These are phyloP conservation scores for Crotalus tigris DNA, from an alignment of 2,113 vertebrate genomes.

Conservation along the genomic window DNA sequence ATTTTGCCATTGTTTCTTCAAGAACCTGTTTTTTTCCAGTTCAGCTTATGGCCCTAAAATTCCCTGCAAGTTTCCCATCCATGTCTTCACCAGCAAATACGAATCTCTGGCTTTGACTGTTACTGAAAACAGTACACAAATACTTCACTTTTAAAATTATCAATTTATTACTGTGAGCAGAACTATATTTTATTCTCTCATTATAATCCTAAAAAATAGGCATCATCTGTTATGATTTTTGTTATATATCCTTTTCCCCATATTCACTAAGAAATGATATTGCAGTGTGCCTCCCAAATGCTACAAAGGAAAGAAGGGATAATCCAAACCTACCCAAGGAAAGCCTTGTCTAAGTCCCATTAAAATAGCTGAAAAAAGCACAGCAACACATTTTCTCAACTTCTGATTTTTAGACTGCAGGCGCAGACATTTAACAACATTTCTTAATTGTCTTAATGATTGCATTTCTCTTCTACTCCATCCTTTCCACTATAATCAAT, in stretches of 20 bases:
- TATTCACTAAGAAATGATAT: background rate
- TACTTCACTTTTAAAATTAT: background rate
- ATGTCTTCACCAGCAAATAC: background rate
- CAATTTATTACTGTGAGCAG: background rate
- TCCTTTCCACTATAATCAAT: background rate
- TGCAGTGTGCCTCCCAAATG: background rate
- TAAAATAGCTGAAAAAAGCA: background rate
- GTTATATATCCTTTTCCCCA: background rate
- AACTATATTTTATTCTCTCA: background rate
- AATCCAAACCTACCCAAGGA: background rate
- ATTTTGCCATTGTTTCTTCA: background rate
- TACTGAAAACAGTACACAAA: background rate
- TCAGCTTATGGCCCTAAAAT: background rate
- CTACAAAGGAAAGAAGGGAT: background rate
- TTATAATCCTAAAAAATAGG: background rate
- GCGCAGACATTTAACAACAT: background rate
- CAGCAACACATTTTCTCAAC: background rate
- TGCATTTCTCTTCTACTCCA: background rate
- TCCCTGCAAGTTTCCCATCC: background rate
- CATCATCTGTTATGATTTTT: background rate
- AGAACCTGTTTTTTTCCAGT: background rate
- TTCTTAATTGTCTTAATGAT: background rate
- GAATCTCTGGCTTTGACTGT: constrained; percentile 19
- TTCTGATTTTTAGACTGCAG: background rate
- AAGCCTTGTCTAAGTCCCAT: background rate